Evolutionary conservation across 2,888 invertebrate species (phyloP), one percentile per base, ranked within the genome.

Genomic region (Meteorus colon): DNA sequence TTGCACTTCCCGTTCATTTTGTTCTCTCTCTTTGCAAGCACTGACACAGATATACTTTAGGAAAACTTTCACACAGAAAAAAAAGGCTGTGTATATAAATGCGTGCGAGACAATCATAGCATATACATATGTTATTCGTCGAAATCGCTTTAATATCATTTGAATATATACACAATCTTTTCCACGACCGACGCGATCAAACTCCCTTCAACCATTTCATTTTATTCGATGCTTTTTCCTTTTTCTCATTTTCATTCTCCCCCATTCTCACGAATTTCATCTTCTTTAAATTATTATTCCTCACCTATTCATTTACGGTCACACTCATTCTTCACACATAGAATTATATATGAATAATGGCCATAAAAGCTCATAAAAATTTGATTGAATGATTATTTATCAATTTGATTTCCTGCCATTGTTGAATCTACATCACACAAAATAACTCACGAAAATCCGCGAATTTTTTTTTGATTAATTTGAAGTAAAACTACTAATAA

Each of bases 1-100:
- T 68, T 55, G 34, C 31, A 34, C 41, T 72, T 63, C 70, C 34
- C 4, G 34, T 41, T 55, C 68, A 59, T 75, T 71, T 75, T 55
- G 27, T 59, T 71, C 67, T 77, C 72, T 65, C 68, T 60, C 41
- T 63, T 41, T 69, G 71, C 72, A 73, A 67, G 41, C 62, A 48
- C 51, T 1, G 14, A 29, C 8, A 60, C 14, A 12, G 5, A 29
- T 5, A 16, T 12, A 16, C n/a, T n/a, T 1, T 2, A 27, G 27
- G 3, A 60, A 27, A 24, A 60, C 27, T 24, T 29, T 10, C 6
- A 14, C 14, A 60, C 4, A 19, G 29, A 34, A 66, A 69, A 55
- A 34, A 70, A 65, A 24, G 24, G 1, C 24, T 71, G 16, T 48
- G 4, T 6, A 16, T 4, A 48, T 48, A 12, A 12, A 48, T n/a